phyloP scores from a whole-genome alignment of 2,797 vertebrate species.

The Cyclura pinguis region DNA sequence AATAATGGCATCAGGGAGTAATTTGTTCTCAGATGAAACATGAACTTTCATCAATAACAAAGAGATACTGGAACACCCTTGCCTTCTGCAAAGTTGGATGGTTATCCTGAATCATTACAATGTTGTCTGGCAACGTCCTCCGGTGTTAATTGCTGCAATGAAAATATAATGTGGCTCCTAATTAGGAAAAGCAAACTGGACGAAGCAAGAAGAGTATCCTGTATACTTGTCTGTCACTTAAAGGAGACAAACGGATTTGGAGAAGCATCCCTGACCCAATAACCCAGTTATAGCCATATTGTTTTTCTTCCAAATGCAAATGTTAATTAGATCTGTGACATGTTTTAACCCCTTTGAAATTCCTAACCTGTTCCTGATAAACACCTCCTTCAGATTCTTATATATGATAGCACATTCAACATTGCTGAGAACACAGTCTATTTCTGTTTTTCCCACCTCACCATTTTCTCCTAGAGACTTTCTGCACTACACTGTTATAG shows the following conservation, averaged over 20 bases:
- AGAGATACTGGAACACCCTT: constrained; percentile 54
- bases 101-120: constrained; percentile 67
- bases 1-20: constrained; percentile 56
- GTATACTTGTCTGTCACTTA: constrained; percentile 41
- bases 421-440: not conserved
- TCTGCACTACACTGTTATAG: too few species aligned
- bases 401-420: not conserved
- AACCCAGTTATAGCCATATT: not conserved
- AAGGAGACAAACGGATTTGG: constrained; percentile 50
- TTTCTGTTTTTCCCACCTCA: not conserved
- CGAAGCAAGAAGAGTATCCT: constrained; percentile 45
- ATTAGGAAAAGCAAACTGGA: constrained; percentile 56
- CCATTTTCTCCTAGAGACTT: not conserved
- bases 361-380: not conserved
- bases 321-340: not conserved
- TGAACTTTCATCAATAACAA: constrained; percentile 64
- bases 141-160: constrained; percentile 67
- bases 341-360: not conserved
- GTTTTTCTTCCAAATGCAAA: constrained; percentile 8
- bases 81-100: constrained; percentile 62
- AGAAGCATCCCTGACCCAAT: not conserved
- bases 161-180: constrained; percentile 64
- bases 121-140: constrained; percentile 63
- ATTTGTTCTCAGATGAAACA: constrained; percentile 54
- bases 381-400: not conserved